Conservation (phyloP, 2,797 vertebrate species). For the Sphaeramia orbicularis region DNA sequence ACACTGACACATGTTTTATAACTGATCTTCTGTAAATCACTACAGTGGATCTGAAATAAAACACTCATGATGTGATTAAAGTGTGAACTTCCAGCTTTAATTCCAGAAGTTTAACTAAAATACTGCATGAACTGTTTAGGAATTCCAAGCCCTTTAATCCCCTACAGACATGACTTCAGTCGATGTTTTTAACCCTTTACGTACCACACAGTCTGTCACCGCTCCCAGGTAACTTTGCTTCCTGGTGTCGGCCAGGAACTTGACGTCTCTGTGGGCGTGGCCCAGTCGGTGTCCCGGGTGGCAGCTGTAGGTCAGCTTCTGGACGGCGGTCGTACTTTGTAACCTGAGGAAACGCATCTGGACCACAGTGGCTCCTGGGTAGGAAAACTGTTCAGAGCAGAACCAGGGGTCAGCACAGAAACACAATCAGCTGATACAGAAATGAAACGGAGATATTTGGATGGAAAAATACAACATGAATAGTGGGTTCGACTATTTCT, state of each 20-base stretch:
- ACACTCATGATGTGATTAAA: too few species aligned
- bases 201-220: slow-evolving; percentile 88
- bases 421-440: neutral
- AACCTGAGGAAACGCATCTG: slow-evolving; percentile 91
- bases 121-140: too few species aligned
- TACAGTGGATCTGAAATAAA: too few species aligned
- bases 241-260: slow-evolving; percentile 86
- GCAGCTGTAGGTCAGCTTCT: slow-evolving; percentile 89
- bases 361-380: slow-evolving; percentile 85
- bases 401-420: neutral
- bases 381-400: slow-evolving; percentile 83
- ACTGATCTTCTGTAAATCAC: too few species aligned
- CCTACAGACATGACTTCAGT: neutral
- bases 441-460: too few species aligned
- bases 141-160: too few species aligned
- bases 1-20: too few species aligned
- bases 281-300: slow-evolving; percentile 75
- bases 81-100: too few species aligned
- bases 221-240: slow-evolving; percentile 86
- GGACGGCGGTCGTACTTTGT: slow-evolving; percentile 85
- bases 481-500: too few species aligned
- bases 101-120: too few species aligned
- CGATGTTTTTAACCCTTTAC: slow-evolving; percentile 14
- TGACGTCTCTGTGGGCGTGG: slow-evolving; percentile 76
- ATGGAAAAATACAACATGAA: too few species aligned